Evolutionary conservation across 1,140 invertebrate species (phyloP).

Genomic region (Hypsibius dujardini): DNA sequence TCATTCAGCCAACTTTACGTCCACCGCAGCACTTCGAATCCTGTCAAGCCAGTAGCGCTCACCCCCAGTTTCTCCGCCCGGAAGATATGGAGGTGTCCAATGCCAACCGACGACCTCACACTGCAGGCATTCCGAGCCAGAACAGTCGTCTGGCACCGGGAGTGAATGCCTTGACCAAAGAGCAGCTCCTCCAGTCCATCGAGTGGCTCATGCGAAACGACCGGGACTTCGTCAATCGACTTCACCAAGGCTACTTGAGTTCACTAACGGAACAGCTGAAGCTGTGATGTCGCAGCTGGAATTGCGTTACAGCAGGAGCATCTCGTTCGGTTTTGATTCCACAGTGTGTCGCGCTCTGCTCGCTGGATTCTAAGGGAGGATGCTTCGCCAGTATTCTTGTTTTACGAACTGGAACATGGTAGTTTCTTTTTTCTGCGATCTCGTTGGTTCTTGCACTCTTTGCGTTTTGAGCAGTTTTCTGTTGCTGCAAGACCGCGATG

Average conservation of each 20-base stretch:
- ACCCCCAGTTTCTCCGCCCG: neutral
- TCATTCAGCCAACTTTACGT: neutral
- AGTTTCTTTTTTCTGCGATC: too few species aligned
- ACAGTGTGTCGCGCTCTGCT: too few species aligned
- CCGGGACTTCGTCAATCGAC: neutral
- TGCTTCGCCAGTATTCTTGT: too few species aligned
- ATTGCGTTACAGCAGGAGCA: too few species aligned
- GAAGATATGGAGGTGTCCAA: neutral
- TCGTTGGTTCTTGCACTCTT: too few species aligned
- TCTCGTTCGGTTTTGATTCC: too few species aligned
- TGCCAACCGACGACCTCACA: neutral
- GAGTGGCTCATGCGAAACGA: slow-evolving; percentile 4
- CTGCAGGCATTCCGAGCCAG: neutral
- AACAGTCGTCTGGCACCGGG: neutral
- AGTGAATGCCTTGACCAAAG: slow-evolving; percentile 1
- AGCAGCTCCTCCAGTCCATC: slow-evolving; percentile 12
- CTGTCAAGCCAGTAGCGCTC: neutral
- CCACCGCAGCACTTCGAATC: neutral
- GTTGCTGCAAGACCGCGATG: too few species aligned
- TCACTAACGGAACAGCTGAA: neutral
- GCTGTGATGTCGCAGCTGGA: neutral
- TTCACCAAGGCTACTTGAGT: neutral
- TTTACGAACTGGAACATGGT: too few species aligned
- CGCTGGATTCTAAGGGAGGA: too few species aligned
- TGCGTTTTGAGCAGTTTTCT: too few species aligned